phyloP scores from a whole-genome alignment of 2,888 invertebrate genomes.

The Drepana falcataria region DNA sequence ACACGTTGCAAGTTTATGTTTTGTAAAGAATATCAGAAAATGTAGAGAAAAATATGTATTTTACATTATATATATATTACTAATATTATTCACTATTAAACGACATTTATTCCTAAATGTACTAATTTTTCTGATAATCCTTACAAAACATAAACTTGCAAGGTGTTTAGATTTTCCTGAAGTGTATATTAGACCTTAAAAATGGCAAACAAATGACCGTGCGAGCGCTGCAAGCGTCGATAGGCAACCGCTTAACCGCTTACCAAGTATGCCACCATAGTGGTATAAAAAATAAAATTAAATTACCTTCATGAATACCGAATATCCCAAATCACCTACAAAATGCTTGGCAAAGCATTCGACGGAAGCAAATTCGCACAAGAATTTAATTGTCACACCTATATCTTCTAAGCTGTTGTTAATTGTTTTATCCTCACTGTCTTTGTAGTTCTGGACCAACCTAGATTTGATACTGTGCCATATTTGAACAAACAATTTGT shows the following conservation, averaged over 20 bases:
- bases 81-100: too few species aligned
- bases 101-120: too few species aligned
- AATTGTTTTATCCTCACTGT: constrained; percentile 24
- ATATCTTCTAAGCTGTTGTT: constrained; percentile 44
- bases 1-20: too few species aligned
- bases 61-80: too few species aligned
- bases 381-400: constrained; percentile 44
- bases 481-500: constrained; percentile 47
- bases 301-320: constrained; percentile 52
- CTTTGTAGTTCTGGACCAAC: constrained; percentile 29
- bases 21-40: too few species aligned
- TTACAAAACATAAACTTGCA: too few species aligned
- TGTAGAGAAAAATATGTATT: too few species aligned
- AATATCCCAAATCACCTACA: constrained; percentile 42
- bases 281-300: background rate
- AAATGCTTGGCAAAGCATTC: constrained; percentile 48
- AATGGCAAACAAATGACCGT: too few species aligned
- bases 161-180: too few species aligned
- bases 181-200: too few species aligned
- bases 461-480: constrained; percentile 50
- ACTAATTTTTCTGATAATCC: too few species aligned
- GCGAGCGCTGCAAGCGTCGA: background rate
- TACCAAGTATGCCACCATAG: background rate
- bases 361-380: constrained; percentile 53
- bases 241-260: background rate